Percentiles rank a stretch among this genome's conserved stretches.
Evolutionary conservation across 2,888 invertebrate genomes (phyloP).

Genomic region (Epirrita christyi): DNA sequence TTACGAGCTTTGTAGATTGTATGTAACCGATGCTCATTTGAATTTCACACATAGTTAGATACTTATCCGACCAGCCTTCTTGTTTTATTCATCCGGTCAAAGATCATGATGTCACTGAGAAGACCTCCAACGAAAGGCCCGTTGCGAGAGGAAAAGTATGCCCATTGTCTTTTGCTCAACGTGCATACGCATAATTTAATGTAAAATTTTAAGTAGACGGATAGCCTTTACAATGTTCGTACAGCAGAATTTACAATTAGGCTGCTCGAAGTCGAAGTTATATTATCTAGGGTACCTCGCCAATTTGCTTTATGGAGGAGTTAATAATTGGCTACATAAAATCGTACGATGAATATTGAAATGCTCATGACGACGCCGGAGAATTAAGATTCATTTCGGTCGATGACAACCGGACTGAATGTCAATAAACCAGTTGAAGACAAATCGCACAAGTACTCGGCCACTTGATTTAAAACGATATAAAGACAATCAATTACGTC

Average conservation of each 20-base stretch:
- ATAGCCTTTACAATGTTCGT: conserved; percentile 12
- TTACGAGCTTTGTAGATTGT: conserved; percentile 33
- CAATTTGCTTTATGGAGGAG: conserved; percentile 38
- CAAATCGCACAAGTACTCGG: conserved; percentile 40
- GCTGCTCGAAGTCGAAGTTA: no score
- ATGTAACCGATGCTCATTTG: conserved; percentile 50
- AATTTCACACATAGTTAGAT: conserved; percentile 53
- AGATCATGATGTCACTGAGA: conserved; percentile 57
- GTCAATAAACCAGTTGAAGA: conserved; percentile 62
- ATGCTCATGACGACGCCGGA: conserved; percentile 41
- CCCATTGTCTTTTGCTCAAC: conserved; percentile 35
- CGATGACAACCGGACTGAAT: conserved; percentile 55
- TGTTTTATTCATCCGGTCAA: conserved; percentile 63
- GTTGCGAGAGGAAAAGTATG: conserved; percentile 39
- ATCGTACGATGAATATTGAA: conserved; percentile 48
- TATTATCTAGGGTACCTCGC: conserved; percentile 17
- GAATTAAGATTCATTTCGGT: conserved; percentile 65
- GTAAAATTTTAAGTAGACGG: conserved; percentile 17
- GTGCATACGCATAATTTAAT: conserved; percentile 4
- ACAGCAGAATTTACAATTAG: conserved; percentile 6
- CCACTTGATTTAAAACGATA: conserved; percentile 56
- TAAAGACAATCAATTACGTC: conserved; percentile 55
- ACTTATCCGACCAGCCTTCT: conserved; percentile 36
- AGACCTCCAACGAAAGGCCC: conserved; percentile 38
- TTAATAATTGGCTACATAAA: conserved; percentile 43